Evolutionary conservation across 2,888 invertebrate species (phyloP), one percentile per base, ranked within the genome.

Genomic region (Scaptomyza cyrtandrae): DNA sequence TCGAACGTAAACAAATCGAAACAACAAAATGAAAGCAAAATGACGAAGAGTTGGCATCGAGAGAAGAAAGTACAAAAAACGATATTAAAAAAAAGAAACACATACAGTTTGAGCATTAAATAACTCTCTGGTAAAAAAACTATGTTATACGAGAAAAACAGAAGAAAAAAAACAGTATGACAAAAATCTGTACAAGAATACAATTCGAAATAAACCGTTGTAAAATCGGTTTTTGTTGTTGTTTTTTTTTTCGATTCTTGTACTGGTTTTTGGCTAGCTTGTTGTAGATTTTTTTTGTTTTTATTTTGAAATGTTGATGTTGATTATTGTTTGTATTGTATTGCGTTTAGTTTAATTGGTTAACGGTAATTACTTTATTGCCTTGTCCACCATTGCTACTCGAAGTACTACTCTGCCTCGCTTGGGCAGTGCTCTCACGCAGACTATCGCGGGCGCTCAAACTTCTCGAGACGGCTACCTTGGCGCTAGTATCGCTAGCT

Each of bases 401-500:
- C 80, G 92, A 92, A 89, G 91, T 92, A 90, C 92, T 92, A 90
- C 90, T 91, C 89, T 91, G 92, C 81, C 92, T 82, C 77, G 91
- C 90, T 90, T 92, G 92, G 83, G 92, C 91, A 86, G 92, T 91
- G 88, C 91, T 91, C 89, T 93, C 92, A 67, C 92, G 91, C 78
- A 92, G 89, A 87, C 92, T 92, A 89, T 92, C 92, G 81, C 94
- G 93, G 75, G 94, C 94, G 86, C 94, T 94, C 75, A 94, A 90
- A 91, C 94, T 94, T 89, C 94, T 92, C 72, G 94, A 94, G 80
- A 94, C 93, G 64, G 93, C 92, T 80, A 93, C 92, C 89, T 93
- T 93, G 81, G 91, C 92, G 73, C 94, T 94, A 53, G 93, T 93
- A 85, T 95, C 95, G 86, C 95, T 95, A 86, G 94, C 94, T 70